Evolutionary conservation across 2,888 invertebrate genomes (phyloP).

Genomic region (Athalia cordata): DNA sequence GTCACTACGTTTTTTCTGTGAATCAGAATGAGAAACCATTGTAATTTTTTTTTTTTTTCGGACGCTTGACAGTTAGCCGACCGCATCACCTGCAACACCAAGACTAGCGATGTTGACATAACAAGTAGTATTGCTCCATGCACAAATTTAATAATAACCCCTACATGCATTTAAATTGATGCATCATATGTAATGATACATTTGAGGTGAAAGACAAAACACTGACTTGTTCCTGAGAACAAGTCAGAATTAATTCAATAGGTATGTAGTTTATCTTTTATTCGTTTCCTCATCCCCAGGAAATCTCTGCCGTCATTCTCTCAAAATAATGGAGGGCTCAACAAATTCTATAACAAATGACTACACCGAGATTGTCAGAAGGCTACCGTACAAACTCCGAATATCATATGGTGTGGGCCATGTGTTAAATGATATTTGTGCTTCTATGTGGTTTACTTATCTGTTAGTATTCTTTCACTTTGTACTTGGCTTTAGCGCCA

Average conservation of each 20-base stretch:
- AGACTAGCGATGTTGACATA: no score
- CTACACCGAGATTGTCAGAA: conserved; percentile 74
- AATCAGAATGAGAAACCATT: no score
- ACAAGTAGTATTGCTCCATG: no score
- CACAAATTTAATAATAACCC: no score
- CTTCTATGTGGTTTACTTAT: conserved; percentile 96
- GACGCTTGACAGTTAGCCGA: background rate
- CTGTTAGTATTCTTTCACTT: conserved; percentile 87
- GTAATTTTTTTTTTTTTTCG: background rate
- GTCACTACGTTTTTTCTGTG: background rate
- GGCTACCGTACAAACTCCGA: conserved; percentile 71
- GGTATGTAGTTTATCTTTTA: background rate
- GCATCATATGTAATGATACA: no score
- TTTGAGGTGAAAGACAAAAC: no score
- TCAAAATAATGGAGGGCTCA: conserved; percentile 58
- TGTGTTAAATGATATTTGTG: conserved; percentile 93
- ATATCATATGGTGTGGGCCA: conserved; percentile 88
- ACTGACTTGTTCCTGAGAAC: background rate
- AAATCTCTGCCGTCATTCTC: background rate
- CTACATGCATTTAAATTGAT: no score
- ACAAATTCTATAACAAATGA: conserved; percentile 65
- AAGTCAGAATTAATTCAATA: background rate
- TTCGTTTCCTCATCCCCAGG: background rate
- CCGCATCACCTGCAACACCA: background rate
- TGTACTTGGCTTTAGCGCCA: conserved; percentile 74